Evolutionary conservation across 35 echinoderm and acorn worm species (phyloP).

Genomic region (Apostichopus japonicus): DNA sequence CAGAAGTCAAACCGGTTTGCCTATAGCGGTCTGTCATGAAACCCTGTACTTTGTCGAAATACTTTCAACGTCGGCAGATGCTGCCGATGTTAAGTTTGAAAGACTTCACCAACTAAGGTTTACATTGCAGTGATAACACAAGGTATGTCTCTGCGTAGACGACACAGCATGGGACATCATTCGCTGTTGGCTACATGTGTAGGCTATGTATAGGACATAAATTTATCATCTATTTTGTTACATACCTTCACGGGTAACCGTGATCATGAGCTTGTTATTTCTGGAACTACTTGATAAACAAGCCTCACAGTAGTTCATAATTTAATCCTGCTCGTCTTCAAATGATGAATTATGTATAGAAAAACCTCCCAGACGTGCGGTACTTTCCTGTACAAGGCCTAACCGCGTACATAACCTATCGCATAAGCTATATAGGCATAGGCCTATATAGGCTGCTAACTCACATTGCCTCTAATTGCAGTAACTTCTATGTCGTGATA

Average conservation of each 20-base stretch:
- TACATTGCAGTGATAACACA: background rate
- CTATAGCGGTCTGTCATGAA: too few relatives aligned
- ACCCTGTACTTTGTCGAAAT: too few relatives aligned
- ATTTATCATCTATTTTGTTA: background rate
- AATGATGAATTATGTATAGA: background rate
- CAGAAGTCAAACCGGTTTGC: too few relatives aligned
- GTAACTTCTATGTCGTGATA: background rate
- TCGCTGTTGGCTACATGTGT: background rate
- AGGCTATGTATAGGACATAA: background rate
- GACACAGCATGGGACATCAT: background rate
- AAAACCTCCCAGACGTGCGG: background rate
- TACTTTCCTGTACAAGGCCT: background rate
- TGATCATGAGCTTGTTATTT: background rate
- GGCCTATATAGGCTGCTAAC: background rate
- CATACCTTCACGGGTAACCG: background rate
- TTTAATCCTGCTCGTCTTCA: background rate
- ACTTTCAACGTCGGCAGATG: too few relatives aligned
- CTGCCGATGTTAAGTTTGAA: too few relatives aligned
- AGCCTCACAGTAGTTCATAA: background rate
- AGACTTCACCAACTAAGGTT: background rate
- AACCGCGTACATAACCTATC: background rate
- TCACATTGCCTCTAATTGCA: background rate
- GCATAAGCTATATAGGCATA: background rate
- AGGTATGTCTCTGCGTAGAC: background rate
- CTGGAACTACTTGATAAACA: background rate